Percentiles rank a stretch among this genome's conserved stretches.
phyloP scores from a whole-genome alignment of 1,140 invertebrate genomes.

The Drusus annulatus region DNA sequence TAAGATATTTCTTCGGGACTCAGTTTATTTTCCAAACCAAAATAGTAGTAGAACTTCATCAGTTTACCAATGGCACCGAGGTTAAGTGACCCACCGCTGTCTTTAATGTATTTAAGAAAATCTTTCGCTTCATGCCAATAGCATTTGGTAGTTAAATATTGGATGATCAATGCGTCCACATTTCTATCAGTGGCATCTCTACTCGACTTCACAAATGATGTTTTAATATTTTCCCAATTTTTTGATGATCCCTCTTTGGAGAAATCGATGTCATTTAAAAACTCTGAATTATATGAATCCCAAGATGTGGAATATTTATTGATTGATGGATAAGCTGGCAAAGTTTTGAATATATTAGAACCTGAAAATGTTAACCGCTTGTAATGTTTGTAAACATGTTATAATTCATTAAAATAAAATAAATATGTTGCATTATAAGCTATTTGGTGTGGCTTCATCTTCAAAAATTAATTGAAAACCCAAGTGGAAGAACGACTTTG shows the following conservation, averaged over 20 bases:
- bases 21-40: conserved; percentile 62
- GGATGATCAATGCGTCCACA: conserved; percentile 74
- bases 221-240: conserved; percentile 64
- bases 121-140: conserved; percentile 70
- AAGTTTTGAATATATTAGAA: too few species aligned
- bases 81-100: conserved; percentile 68
- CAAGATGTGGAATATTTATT: not conserved
- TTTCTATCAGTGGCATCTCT: conserved; percentile 65
- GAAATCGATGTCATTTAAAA: conserved; percentile 8
- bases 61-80: conserved; percentile 72
- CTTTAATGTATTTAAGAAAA: conserved; percentile 73
- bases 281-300: not conserved
- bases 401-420: too few species aligned
- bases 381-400: too few species aligned
- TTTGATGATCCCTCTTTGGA: not conserved
- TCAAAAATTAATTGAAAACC: too few species aligned
- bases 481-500: too few species aligned
- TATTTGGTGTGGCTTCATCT: too few species aligned
- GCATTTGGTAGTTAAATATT: conserved; percentile 65
- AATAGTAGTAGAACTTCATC: conserved; percentile 70
- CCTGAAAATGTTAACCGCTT: too few species aligned
- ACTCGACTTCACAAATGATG: conserved; percentile 60
- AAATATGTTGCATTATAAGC: too few species aligned
- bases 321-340: not conserved
- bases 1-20: conserved; percentile 70